These are phyloP conservation scores for Mus caroli DNA, from an alignment of 2,797 vertebrate genomes.

Conservation along the genomic window DNA sequence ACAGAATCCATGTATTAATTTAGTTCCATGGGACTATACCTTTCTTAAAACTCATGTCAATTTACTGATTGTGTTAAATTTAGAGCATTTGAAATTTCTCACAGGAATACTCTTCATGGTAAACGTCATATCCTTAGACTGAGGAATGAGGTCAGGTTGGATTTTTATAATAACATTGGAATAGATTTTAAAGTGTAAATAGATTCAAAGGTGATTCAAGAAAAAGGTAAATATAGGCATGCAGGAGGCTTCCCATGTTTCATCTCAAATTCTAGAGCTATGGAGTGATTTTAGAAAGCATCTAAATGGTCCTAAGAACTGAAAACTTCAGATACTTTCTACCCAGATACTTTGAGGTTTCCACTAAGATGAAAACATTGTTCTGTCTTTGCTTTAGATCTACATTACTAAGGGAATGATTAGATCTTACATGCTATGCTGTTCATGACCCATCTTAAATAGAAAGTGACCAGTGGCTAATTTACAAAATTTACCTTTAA, in stretches of 20 bases:
- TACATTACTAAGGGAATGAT: not conserved
- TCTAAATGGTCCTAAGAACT: not conserved
- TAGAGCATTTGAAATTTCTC: conserved; percentile 36
- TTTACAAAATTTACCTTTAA: conserved; percentile 43
- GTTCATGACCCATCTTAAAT: not conserved
- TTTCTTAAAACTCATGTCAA: not conserved
- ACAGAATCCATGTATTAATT: not conserved
- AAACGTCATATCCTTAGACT: not conserved
- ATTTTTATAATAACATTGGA: not conserved
- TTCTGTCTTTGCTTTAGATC: not conserved
- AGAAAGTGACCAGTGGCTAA: not conserved
- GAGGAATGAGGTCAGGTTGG: not conserved
- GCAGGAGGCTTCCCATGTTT: not conserved
- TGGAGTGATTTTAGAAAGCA: not conserved
- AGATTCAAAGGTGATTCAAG: conserved; percentile 24
- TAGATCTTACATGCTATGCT: not conserved
- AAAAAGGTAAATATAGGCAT: not conserved
- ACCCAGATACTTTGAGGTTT: not conserved
- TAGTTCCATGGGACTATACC: not conserved
- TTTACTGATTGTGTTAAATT: not conserved
- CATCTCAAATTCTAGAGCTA: not conserved
- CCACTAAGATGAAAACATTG: not conserved
- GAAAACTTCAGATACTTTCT: not conserved
- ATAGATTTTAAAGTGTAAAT: not conserved
- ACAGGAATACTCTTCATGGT: not conserved